Base-by-base conservation (phyloP, 1,140 invertebrate species). In the Pemphigus obesinymphae region DNA sequence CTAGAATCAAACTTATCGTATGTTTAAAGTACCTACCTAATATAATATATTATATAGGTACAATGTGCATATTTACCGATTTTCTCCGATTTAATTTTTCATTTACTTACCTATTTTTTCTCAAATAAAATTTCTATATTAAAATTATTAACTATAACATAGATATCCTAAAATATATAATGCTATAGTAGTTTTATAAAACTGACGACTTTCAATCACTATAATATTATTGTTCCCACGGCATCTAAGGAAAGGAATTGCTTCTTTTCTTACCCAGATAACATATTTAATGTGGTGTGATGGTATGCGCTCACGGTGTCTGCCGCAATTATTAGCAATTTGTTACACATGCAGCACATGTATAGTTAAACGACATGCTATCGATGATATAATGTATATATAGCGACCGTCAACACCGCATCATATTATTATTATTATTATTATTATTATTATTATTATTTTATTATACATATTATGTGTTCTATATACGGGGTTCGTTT, bases 271-370 rank as follows among this genome's bases (percentile, higher is more conserved):
- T 17, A 48, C 4, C 2, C 23, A 26, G n/a, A 40, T 29, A 40
- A 40, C 37, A 40, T 8, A 15, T 45, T 37, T 37, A 40, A 61
- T 20, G 55, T n/a, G 53, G 23, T 78, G n/a, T 40, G 76, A 80
- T 45, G 76, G 55, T 11, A 80, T 43, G 58, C 34, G 55, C 37
- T 29, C 55, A 31, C 34, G 15, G 76, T 63, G 76, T 63, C 53
- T 23, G 8, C 34, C 23, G 34, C 76, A 31, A 80, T 80, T 80
- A 80, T 80, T 80, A 80, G 55, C 76, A 37, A 80, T 80, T 80
- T 80, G 76, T 80, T 80, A 80, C 76, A 80, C 76, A 63, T 20
- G 53, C 34, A 61, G n/a, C 45, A 26, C 45, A 17, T 53, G 48
- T 73, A 70, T 4, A 20, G 7, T 15, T 72, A 20, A 6, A 29